Percentiles rank a stretch among this genome's conserved stretches.
Evolutionary conservation across 2,888 invertebrate genomes (phyloP).

Genomic region (Cybosia mesomella): DNA sequence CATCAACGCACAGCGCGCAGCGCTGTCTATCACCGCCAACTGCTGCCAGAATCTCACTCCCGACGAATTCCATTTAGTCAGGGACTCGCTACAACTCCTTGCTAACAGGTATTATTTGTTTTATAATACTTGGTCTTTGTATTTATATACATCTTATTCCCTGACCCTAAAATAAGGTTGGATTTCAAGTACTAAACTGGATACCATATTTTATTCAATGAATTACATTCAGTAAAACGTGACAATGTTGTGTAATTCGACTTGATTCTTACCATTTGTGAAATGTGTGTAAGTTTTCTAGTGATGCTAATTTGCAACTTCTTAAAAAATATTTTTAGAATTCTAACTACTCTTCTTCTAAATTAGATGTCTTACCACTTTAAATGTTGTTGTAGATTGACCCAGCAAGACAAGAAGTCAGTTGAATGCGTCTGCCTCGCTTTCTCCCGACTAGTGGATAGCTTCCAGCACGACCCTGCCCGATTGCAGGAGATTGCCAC

Average conservation of each 20-base stretch:
- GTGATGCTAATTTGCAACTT: no score
- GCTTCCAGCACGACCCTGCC: slow-evolving; percentile 96
- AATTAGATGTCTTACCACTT: neutral
- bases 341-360: neutral
- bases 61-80: slow-evolving; percentile 97
- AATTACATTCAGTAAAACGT: no score
- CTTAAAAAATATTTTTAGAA: no score
- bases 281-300: no score
- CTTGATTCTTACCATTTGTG: no score
- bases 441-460: slow-evolving; percentile 98
- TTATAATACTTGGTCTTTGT: neutral
- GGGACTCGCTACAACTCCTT: slow-evolving; percentile 94
- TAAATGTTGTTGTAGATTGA: slow-evolving; percentile 81
- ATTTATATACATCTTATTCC: neutral
- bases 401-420: slow-evolving; percentile 98
- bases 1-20: slow-evolving; percentile 98
- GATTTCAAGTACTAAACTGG: no score
- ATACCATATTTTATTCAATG: no score
- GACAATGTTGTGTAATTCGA: no score
- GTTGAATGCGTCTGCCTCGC: slow-evolving; percentile 99
- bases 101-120: slow-evolving; percentile 86
- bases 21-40: slow-evolving; percentile 98
- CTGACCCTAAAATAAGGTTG: no score
- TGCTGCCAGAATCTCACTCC: slow-evolving; percentile 97
- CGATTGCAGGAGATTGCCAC: slow-evolving; percentile 97